Percentiles rank a stretch among this genome's conserved stretches.
phyloP scores from a whole-genome alignment of 1,140 invertebrate genomes.

The Trachelipus rathkii region DNA sequence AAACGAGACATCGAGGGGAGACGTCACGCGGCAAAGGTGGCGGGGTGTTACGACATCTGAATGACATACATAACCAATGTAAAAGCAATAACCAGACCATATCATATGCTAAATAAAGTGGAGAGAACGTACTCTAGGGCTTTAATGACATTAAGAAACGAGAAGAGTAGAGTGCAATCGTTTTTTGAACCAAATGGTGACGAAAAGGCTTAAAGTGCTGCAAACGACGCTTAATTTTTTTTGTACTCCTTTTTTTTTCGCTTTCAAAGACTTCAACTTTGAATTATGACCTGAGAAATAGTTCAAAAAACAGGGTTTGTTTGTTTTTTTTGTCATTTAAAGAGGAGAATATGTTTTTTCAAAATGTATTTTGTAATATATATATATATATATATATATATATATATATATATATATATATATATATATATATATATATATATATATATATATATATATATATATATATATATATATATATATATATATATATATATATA shows the following conservation, averaged over 20 bases:
- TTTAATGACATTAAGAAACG: neutral
- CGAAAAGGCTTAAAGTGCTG: neutral
- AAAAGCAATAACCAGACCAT: neutral
- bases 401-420: no score
- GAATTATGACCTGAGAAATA: constrained; percentile 3
- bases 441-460: no score
- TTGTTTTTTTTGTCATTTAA: no score
- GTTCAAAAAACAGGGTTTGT: no score
- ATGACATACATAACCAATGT: constrained; percentile 4
- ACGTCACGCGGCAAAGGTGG: constrained; percentile 1
- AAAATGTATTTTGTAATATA: no score
- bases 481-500: no score
- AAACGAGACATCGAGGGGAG: neutral
- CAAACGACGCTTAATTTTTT: neutral
- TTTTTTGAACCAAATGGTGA: constrained; percentile 2
- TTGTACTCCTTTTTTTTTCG: no score
- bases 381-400: no score
- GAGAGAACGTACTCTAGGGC: neutral
- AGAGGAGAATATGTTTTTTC: neutral
- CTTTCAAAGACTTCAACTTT: neutral
- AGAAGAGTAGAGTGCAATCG: neutral
- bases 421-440: no score
- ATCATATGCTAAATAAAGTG: constrained; percentile 1
- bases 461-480: no score
- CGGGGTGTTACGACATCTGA: neutral